phyloP scores from a whole-genome alignment of 2,888 invertebrate species.

The Reticulitermes lucifugus region DNA sequence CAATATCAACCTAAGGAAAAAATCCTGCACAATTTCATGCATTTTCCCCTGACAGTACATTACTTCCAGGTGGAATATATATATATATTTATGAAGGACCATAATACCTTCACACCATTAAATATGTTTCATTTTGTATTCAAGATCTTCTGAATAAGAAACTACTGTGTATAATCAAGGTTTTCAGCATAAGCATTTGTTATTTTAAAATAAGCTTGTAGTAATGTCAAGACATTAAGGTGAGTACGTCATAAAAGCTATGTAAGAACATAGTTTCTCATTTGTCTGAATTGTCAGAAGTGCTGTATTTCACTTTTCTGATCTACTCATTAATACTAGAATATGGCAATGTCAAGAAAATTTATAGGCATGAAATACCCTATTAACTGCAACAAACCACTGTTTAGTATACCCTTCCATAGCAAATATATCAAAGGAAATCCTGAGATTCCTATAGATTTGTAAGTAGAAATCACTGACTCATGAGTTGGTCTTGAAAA shows the following conservation, averaged over 20 bases:
- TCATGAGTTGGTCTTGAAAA: slow-evolving; percentile 24
- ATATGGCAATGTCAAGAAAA: slow-evolving; percentile 24
- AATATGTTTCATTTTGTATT: slow-evolving; percentile 11
- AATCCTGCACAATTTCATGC: slow-evolving; percentile 10
- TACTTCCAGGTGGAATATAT: slow-evolving; percentile 17
- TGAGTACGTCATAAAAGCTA: slow-evolving; percentile 18
- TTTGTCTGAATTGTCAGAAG: slow-evolving; percentile 17
- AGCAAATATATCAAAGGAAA: slow-evolving; percentile 36
- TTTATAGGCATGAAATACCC: slow-evolving; percentile 39
- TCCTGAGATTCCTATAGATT: slow-evolving; percentile 28
- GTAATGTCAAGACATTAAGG: slow-evolving; percentile 19
- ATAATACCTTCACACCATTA: slow-evolving; percentile 11
- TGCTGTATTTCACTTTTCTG: slow-evolving; percentile 12
- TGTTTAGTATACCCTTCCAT: slow-evolving; percentile 21
- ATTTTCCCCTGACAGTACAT: slow-evolving; percentile 10
- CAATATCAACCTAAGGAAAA: slow-evolving; percentile 31
- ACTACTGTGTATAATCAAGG: slow-evolving; percentile 5
- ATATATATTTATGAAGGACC: background rate
- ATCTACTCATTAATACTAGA: background rate
- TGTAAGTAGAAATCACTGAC: slow-evolving; percentile 31
- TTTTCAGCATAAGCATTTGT: background rate
- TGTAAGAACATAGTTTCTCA: slow-evolving; percentile 28
- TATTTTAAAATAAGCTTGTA: background rate
- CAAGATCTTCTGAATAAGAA: slow-evolving; percentile 1
- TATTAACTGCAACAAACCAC: slow-evolving; percentile 33